Percentiles rank a stretch among this genome's conserved stretches.
These are phyloP conservation scores for Siderastrea radians DNA, from an alignment of 92 coral and sea anemone species.

Conservation along the genomic window DNA sequence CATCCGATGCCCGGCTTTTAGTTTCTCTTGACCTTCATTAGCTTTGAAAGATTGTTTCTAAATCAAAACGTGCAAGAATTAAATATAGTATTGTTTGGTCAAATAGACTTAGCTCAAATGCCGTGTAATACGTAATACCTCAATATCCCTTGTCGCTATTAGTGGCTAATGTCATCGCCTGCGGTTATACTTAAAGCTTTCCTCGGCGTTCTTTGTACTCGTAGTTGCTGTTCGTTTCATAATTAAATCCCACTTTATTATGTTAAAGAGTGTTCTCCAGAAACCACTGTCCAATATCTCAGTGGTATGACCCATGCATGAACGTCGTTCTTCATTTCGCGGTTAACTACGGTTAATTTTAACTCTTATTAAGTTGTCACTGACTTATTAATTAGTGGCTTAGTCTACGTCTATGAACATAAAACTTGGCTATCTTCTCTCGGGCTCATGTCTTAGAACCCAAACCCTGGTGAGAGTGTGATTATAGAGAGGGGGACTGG, in stretches of 20 bases:
- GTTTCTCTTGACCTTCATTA: background rate
- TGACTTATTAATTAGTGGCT: background rate
- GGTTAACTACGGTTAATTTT: conserved; percentile 13
- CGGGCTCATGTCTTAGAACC: too few species aligned
- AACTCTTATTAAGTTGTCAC: background rate
- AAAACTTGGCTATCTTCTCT: background rate
- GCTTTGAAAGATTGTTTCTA: background rate
- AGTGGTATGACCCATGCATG: background rate
- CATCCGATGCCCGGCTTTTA: background rate
- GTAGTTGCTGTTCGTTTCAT: background rate
- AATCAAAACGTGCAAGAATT: background rate
- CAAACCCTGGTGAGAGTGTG: too few species aligned
- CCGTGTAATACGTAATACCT: background rate
- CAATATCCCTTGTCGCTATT: background rate
- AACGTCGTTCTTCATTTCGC: background rate
- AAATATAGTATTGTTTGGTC: conserved; percentile 3
- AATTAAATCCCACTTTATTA: conserved; percentile 13
- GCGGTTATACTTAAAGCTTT: background rate
- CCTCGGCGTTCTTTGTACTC: background rate
- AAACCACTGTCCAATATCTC: background rate
- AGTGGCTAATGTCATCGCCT: background rate
- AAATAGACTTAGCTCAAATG: too few species aligned
- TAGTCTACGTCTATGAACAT: background rate
- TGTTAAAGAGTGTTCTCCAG: background rate
- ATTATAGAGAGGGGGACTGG: too few species aligned